Conservation (phyloP, 2,113 vertebrate species). For the Prionailurus bengalensis region DNA sequence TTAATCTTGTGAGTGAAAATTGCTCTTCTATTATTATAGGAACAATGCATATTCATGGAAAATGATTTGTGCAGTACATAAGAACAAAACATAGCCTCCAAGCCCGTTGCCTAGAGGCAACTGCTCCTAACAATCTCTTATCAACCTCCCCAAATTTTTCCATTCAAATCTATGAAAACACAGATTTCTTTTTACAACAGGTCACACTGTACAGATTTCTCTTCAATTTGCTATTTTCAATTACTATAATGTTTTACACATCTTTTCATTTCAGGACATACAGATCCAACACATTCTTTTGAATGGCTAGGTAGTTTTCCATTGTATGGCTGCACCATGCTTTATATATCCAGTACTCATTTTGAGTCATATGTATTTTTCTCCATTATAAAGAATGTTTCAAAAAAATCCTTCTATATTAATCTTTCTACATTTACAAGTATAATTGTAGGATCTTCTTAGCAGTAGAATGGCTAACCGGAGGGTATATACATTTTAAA, state of each 20-base stretch:
- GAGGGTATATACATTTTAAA: neutral
- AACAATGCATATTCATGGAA: neutral
- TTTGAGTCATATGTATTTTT: conserved; percentile 10
- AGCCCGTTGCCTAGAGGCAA: neutral
- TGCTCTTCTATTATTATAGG: neutral
- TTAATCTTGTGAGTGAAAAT: conserved; percentile 18
- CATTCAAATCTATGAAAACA: neutral
- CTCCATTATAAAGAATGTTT: neutral
- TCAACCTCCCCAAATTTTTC: neutral
- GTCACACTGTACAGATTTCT: neutral
- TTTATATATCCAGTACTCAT: neutral
- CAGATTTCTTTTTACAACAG: neutral
- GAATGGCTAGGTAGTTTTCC: neutral
- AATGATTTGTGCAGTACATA: neutral
- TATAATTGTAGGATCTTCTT: conserved; percentile 26
- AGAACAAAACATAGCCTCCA: neutral
- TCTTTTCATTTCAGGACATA: neutral
- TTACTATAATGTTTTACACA: neutral
- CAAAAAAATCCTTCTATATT: neutral
- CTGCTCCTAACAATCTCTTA: neutral
- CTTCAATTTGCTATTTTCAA: conserved; percentile 5
- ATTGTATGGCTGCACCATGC: neutral
- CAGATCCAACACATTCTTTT: neutral
- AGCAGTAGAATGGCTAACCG: neutral
- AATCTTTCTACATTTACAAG: conserved; percentile 24